Conservation (phyloP, 2,888 invertebrate genomes). For the Scelioninae gen. 2 region DNA sequence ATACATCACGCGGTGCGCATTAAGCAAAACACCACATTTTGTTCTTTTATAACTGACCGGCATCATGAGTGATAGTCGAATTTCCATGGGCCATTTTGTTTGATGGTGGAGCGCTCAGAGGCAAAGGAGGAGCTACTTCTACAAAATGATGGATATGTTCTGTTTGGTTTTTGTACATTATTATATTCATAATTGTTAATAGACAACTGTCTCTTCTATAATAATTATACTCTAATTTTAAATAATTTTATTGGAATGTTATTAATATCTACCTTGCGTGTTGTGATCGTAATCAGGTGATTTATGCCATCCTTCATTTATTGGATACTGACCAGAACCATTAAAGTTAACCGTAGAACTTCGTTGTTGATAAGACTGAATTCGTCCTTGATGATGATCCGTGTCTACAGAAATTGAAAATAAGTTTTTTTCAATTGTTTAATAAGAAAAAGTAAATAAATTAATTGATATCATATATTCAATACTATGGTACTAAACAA, state of each 20-base stretch:
- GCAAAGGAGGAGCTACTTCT: conserved; percentile 79
- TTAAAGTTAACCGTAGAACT: conserved; percentile 71
- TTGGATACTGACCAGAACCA: conserved; percentile 70
- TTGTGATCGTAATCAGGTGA: conserved; percentile 68
- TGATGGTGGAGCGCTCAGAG: conserved; percentile 77
- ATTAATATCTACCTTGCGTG: conserved; percentile 67
- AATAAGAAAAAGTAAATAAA: conserved; percentile 1
- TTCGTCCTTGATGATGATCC: conserved; percentile 69
- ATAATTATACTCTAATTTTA: too few species aligned
- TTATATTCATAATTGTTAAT: neutral
- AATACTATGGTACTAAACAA: too few species aligned
- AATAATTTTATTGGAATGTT: too few species aligned
- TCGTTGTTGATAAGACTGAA: conserved; percentile 72
- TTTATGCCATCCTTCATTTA: conserved; percentile 71
- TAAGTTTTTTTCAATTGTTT: neutral
- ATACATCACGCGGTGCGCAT: neutral
- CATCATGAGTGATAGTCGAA: conserved; percentile 68
- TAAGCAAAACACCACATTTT: conserved; percentile 48
- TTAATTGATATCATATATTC: too few species aligned
- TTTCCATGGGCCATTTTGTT: conserved; percentile 71
- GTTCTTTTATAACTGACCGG: conserved; percentile 69
- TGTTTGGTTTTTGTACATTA: conserved; percentile 14
- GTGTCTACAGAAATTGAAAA: conserved; percentile 62
- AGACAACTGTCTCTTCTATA: too few species aligned
- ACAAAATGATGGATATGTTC: conserved; percentile 70